phyloP scores from a whole-genome alignment of 2,797 vertebrate species.

The Ctenosaura bakeri region DNA sequence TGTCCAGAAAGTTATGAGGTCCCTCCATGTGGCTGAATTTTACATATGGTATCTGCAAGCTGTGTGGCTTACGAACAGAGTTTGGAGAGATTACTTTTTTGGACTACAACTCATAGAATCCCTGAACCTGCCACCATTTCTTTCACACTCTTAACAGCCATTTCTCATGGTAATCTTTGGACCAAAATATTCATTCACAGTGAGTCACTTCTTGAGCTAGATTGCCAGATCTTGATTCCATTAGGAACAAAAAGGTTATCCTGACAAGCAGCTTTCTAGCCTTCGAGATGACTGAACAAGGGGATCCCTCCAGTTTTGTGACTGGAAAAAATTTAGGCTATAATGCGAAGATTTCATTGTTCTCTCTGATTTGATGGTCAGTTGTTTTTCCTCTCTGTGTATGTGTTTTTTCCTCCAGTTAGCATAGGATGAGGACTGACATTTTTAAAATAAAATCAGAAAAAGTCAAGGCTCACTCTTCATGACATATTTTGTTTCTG shows the following conservation, averaged over 20 bases:
- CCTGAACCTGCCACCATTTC: too few species aligned
- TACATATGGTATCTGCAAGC: too few species aligned
- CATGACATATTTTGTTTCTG: neutral
- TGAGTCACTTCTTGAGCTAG: rapidly evolving
- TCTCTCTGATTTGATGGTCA: neutral
- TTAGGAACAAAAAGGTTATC: neutral
- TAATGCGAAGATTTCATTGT: neutral
- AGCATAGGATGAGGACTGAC: neutral
- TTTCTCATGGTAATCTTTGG: neutral
- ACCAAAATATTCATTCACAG: rapidly evolving
- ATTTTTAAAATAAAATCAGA: neutral
- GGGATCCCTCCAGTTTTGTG: neutral
- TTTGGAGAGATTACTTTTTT: too few species aligned
- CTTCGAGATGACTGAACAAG: neutral
- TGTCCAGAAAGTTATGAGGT: too few species aligned
- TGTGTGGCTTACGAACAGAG: too few species aligned
- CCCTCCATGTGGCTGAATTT: too few species aligned
- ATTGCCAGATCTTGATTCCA: neutral
- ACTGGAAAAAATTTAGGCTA: neutral
- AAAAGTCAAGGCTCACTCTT: neutral
- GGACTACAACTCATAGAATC: too few species aligned
- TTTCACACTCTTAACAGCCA: too few species aligned
- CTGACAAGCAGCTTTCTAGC: neutral
- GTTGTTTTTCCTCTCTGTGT: neutral
- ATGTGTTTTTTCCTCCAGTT: neutral